phyloP scores from a whole-genome alignment of 2,113 vertebrate genomes.

The Zapus hudsonius region DNA sequence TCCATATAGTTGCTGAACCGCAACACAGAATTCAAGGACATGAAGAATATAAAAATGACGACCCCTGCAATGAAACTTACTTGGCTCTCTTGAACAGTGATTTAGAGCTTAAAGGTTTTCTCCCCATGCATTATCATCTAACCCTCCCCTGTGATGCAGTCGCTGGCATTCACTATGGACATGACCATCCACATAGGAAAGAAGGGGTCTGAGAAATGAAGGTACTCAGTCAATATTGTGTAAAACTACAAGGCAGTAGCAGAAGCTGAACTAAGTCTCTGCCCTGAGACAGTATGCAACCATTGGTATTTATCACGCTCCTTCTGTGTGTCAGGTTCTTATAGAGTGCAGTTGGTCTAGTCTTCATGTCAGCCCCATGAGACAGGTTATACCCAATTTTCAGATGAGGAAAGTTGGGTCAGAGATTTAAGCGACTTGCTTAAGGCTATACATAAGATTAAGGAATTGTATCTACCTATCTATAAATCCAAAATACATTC shows the following conservation, averaged over 20 bases:
- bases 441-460: background rate
- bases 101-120: background rate
- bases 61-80: background rate
- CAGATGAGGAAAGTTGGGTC: background rate
- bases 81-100: background rate
- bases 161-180: background rate
- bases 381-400: background rate
- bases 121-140: background rate
- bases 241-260: background rate
- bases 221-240: background rate
- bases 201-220: background rate
- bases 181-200: background rate
- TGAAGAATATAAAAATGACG: background rate
- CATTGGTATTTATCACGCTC: background rate
- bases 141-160: background rate
- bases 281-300: background rate
- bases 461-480: background rate
- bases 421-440: background rate
- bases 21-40: background rate
- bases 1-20: background rate
- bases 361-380: background rate
- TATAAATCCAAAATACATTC: background rate
- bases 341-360: background rate
- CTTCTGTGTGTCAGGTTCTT: background rate
- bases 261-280: background rate